These are phyloP conservation scores for Pogoniulus pusillus DNA, from an alignment of 2,797 vertebrate species.

Conservation along the genomic window DNA sequence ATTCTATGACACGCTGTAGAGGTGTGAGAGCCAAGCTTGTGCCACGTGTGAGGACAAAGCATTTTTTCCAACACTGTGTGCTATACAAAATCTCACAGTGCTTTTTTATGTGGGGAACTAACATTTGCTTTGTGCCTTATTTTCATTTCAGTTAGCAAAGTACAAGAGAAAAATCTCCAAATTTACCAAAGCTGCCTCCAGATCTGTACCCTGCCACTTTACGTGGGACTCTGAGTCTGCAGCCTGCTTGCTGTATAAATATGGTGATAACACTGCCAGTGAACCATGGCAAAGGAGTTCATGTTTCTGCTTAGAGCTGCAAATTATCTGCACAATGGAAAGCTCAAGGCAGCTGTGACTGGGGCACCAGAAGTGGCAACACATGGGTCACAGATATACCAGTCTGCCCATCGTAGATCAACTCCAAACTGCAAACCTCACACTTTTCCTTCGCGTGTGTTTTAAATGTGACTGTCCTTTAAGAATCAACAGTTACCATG, in stretches of 20 bases:
- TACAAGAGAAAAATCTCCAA: not conserved
- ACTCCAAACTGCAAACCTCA: not conserved
- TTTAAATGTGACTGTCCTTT: not conserved
- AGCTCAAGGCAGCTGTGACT: conserved; percentile 8
- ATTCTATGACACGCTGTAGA: too few relatives aligned
- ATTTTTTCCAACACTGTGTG: not conserved
- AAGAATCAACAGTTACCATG: not conserved
- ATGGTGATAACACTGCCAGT: conserved; percentile 54
- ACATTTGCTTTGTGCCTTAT: not conserved
- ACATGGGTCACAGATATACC: rapidly evolving
- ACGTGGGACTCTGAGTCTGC: not conserved
- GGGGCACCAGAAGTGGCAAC: not conserved
- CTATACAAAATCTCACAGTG: not conserved
- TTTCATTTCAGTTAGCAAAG: not conserved
- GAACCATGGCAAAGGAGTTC: conserved; percentile 61
- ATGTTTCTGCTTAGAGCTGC: conserved; percentile 58
- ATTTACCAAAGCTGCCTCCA: conserved; percentile 11
- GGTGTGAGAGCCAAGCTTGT: not conserved
- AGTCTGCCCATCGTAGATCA: not conserved
- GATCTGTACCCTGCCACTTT: not conserved
- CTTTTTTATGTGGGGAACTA: not conserved
- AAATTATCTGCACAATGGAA: conserved; percentile 36
- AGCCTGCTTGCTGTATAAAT: conserved; percentile 47
- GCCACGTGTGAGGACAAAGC: not conserved
- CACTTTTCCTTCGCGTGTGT: not conserved